Evolutionary conservation across 2,888 invertebrate genomes (phyloP).

Genomic region (Eugnorisma glareosa): DNA sequence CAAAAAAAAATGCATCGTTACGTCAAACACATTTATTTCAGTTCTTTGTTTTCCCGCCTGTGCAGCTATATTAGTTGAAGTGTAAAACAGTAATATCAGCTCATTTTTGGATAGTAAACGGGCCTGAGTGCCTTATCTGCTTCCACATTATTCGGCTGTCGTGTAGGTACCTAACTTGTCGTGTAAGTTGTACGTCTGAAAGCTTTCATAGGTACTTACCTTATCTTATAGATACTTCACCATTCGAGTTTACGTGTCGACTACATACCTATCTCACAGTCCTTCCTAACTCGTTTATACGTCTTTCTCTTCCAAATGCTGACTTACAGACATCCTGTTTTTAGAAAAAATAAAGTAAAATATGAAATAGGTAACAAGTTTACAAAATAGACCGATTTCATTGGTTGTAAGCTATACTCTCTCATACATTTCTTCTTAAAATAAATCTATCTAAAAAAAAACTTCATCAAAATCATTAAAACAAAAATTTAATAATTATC

Average conservation of each 20-base stretch:
- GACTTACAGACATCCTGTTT: not conserved
- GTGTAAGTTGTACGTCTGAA: not conserved
- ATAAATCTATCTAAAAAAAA: not conserved
- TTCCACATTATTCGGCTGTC: not conserved
- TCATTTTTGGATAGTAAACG: not conserved
- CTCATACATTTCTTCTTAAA: not conserved
- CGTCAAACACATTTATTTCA: too few relatives aligned
- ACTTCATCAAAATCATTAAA: not conserved
- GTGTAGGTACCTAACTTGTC: not conserved
- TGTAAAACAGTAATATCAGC: too few relatives aligned
- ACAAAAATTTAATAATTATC: not conserved
- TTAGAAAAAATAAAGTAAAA: not conserved
- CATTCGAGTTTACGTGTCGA: not conserved
- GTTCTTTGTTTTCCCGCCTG: too few relatives aligned
- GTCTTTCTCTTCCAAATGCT: not conserved
- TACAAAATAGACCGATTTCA: not conserved
- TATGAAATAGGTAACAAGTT: not conserved
- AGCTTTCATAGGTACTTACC: constrained; percentile 5
- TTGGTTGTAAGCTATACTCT: not conserved
- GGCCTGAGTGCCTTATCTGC: not conserved
- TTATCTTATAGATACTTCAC: too few relatives aligned
- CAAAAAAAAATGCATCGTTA: too few relatives aligned
- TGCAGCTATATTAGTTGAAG: too few relatives aligned
- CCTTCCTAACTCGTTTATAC: not conserved
- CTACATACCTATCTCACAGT: not conserved